Percentiles rank a stretch among this genome's conserved stretches.
Conservation (phyloP, 2,888 invertebrate genomes). For the Eurois occulta region DNA sequence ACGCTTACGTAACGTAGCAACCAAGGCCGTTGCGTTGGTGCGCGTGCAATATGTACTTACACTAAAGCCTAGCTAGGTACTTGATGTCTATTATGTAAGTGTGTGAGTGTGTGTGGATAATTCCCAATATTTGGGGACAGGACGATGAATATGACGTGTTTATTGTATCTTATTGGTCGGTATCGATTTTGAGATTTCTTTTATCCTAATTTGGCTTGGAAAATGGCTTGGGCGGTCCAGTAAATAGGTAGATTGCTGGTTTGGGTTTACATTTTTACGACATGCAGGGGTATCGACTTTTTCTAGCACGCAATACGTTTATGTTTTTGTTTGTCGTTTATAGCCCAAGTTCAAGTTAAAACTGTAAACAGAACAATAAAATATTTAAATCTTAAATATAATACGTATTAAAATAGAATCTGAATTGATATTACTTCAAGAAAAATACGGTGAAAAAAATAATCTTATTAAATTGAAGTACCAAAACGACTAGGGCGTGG, state of each 20-base stretch:
- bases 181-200: conserved; percentile 14
- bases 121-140: conserved; percentile 33
- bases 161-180: neutral
- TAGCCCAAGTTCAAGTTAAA: neutral
- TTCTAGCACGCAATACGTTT: conserved; percentile 10
- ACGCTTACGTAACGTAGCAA: conserved; percentile 82
- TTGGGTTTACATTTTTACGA: neutral
- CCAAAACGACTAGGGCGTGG: neutral
- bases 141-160: conserved; percentile 13
- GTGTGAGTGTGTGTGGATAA: conserved; percentile 27
- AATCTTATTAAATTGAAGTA: neutral
- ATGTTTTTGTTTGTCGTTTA: neutral
- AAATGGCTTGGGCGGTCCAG: neutral
- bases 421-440: neutral
- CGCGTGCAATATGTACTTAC: conserved; percentile 70
- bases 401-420: neutral
- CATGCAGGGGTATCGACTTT: conserved; percentile 20
- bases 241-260: neutral
- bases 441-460: neutral
- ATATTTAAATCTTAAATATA: neutral
- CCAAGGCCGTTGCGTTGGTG: conserved; percentile 77
- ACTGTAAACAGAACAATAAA: neutral
- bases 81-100: conserved; percentile 29
- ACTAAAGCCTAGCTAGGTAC: conserved; percentile 17
- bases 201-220: neutral